Evolutionary conservation across 2,113 vertebrate species (phyloP), one percentile per base, ranked within the genome.

Genomic region (Suncus etruscus): DNA sequence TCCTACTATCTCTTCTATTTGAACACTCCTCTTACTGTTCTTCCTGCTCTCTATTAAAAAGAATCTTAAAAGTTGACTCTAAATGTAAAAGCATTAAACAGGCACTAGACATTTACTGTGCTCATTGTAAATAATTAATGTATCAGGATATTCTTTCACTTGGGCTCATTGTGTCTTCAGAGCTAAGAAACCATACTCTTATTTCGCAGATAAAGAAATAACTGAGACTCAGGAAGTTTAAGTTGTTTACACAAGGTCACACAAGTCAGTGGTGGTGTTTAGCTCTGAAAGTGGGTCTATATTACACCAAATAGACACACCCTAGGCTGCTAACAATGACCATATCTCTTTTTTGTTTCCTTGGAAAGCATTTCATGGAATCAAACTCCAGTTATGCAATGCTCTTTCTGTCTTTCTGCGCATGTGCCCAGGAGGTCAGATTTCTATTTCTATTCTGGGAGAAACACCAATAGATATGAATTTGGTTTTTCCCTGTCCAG

Each of bases 281-380:
- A 80, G 54, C 24, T 61, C 14, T 63, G 50, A 86, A 73, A 66
- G 25, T 66, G 3, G 69, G 74, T 87, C 50, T 48, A 18, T 0
- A 1, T 27, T 68, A 68, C 0, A 47, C 24, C 14, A 18, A 4
- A 63, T 25, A 32, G 0, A 11, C 25, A 32, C 0, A 14, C 14
- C 22, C 39, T 22, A 8, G 27, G 51, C 32, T 69, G 11, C 83
- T 61, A 51, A 82, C 32, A 63, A 70, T 2, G 8, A 39, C 85
- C 81, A 47, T n/a, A 68, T 25, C n/a, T 47, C 76, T 74, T 27
- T 50, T 77, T 72, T 45, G 48, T 92, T 80, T 48, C 87, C 32
- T 18, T 29, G 77, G 66, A 76, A 81, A 81, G 50, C 24, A 72
- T 39, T 74, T 77, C 82, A 79, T 0, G 0, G 81, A 86, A 77